Conservation (phyloP, 2,888 invertebrate species). For the Clistopyga incitator region DNA sequence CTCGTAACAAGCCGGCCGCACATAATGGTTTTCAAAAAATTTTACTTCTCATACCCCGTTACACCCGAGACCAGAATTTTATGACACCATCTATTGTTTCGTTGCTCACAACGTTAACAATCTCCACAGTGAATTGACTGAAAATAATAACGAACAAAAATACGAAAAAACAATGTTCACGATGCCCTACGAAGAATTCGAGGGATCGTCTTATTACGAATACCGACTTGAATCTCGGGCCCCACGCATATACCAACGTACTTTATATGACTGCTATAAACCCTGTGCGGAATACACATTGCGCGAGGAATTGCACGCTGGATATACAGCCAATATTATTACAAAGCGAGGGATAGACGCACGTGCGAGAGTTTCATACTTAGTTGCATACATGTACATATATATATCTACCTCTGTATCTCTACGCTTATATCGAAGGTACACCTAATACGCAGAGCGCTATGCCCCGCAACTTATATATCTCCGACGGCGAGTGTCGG, state of each 20-base stretch:
- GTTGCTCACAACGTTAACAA: not conserved
- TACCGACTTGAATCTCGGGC: conserved; percentile 52
- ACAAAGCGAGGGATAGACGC: conserved; percentile 52
- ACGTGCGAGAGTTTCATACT: conserved; percentile 50
- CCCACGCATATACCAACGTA: conserved; percentile 27
- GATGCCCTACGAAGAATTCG: conserved; percentile 62
- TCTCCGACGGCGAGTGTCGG: conserved; percentile 49
- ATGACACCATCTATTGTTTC: conserved; percentile 28
- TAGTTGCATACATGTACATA: conserved; percentile 1
- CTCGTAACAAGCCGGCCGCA: not conserved
- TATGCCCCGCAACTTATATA: conserved; percentile 37
- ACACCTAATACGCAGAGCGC: conserved; percentile 54
- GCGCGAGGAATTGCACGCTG: conserved; percentile 47
- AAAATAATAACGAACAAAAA: too few relatives aligned
- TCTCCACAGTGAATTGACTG: conserved; percentile 22
- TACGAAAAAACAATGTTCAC: conserved; percentile 51
- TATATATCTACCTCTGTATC: conserved; percentile 16
- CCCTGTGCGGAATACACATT: conserved; percentile 39
- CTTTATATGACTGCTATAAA: conserved; percentile 56
- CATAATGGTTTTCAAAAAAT: not conserved
- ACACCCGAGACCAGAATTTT: not conserved
- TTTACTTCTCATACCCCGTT: not conserved
- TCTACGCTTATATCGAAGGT: conserved; percentile 39
- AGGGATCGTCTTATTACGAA: conserved; percentile 56
- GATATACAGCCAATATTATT: conserved; percentile 56